Conservation (phyloP, 2,888 invertebrate genomes). For the Nomada lathburiana region DNA sequence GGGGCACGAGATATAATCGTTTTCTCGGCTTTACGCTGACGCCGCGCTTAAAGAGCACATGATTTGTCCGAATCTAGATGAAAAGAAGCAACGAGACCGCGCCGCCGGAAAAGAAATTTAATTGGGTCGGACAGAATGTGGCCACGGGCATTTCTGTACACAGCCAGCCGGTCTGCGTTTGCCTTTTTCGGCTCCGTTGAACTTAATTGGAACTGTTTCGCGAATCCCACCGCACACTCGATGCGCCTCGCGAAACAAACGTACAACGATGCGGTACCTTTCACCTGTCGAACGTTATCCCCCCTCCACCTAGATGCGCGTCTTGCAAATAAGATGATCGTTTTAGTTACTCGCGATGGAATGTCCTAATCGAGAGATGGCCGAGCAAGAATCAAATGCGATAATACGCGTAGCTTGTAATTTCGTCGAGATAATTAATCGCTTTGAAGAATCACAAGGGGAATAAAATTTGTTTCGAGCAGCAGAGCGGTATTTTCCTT, state of each 20-base stretch:
- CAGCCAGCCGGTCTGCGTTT: slow-evolving; percentile 38
- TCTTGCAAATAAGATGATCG: too few species aligned
- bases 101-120: slow-evolving; percentile 66
- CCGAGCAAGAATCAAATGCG: too few species aligned
- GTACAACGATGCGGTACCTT: slow-evolving; percentile 2
- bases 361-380: too few species aligned
- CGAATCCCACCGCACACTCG: slow-evolving; percentile 35
- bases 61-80: slow-evolving; percentile 47
- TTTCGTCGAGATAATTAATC: too few species aligned
- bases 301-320: too few species aligned
- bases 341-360: too few species aligned
- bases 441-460: too few species aligned
- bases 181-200: slow-evolving; percentile 74
- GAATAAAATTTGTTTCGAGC: too few species aligned
- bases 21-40: slow-evolving; percentile 48
- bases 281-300: neutral
- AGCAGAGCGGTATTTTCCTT: too few species aligned
- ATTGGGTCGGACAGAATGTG: slow-evolving; percentile 74
- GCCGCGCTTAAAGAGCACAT: slow-evolving; percentile 40
- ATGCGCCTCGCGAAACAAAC: slow-evolving; percentile 29
- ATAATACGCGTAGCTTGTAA: too few species aligned
- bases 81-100: slow-evolving; percentile 40
- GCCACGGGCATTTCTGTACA: slow-evolving; percentile 35
- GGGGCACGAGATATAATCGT: slow-evolving; percentile 41
- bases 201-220: slow-evolving; percentile 69